A percentile compares a stretch with the other conserved stretches of the same genome.
Evolutionary conservation across 2,888 invertebrate species (phyloP).

Genomic region (Hoplodrina blanda): DNA sequence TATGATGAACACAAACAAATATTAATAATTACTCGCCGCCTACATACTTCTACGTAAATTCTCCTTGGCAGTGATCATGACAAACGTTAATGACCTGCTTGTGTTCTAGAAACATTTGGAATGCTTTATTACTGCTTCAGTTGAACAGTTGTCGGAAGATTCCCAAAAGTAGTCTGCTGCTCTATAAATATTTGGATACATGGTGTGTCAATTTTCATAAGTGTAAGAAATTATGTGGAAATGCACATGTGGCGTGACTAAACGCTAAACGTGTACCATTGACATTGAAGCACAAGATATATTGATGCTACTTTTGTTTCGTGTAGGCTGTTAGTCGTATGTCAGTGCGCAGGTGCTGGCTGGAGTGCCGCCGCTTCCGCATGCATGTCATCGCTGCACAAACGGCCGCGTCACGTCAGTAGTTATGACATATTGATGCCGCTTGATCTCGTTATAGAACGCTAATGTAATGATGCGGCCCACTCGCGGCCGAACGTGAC

Average conservation of each 20-base stretch:
- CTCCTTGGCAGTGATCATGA: conserved; percentile 85
- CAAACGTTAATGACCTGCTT: conserved; percentile 83
- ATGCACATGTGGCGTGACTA: conserved; percentile 52
- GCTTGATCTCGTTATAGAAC: conserved; percentile 66
- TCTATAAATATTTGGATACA: conserved; percentile 42
- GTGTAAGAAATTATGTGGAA: conserved; percentile 40
- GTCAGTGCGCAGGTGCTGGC: conserved; percentile 73
- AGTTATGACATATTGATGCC: conserved; percentile 67
- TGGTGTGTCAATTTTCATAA: conserved; percentile 42
- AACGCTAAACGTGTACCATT: conserved; percentile 62
- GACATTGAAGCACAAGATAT: conserved; percentile 76
- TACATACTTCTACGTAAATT: conserved; percentile 70
- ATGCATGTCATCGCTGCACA: conserved; percentile 63
- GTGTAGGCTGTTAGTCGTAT: conserved; percentile 68
- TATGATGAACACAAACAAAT: conserved; percentile 59
- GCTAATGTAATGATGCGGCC: conserved; percentile 57
- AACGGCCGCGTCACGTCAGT: conserved; percentile 42
- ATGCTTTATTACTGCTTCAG: conserved; percentile 65
- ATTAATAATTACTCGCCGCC: conserved; percentile 67
- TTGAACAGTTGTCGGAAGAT: conserved; percentile 50
- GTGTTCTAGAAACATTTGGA: conserved; percentile 76
- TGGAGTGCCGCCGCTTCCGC: conserved; percentile 61
- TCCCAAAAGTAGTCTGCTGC: conserved; percentile 59
- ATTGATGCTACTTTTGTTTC: conserved; percentile 70
- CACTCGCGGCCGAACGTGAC: conserved; percentile 41